phyloP scores from a whole-genome alignment of 2,113 vertebrate species.

The Garra rufa region DNA sequence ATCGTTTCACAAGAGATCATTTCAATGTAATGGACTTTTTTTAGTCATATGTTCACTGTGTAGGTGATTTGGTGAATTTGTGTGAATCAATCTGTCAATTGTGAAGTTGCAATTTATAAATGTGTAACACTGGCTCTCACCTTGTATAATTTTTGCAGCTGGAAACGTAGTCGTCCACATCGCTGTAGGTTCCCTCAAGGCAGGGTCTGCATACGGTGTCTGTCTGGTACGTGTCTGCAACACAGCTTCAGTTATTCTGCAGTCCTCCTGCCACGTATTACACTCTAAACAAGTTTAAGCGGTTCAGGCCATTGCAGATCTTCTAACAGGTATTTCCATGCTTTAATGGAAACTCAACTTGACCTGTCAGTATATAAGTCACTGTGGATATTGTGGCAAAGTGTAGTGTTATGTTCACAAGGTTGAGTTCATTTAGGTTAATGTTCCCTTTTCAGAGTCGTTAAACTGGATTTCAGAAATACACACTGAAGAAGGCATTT shows the following conservation, averaged over 20 bases:
- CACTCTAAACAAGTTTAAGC: not conserved
- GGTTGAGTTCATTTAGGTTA: not conserved
- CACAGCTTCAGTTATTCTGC: constrained; percentile 7
- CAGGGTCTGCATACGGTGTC: constrained; percentile 65
- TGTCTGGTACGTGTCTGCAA: constrained; percentile 55
- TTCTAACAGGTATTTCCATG: not conserved
- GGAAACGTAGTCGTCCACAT: constrained; percentile 59
- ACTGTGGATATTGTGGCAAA: constrained; percentile 5
- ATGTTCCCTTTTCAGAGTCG: not conserved
- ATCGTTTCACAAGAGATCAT: not conserved
- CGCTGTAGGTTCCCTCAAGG: constrained; percentile 62
- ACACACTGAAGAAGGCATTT: not conserved
- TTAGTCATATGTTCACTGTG: not conserved
- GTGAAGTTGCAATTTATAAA: not conserved
- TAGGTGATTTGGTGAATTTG: not conserved
- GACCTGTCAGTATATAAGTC: not conserved
- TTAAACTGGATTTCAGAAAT: not conserved
- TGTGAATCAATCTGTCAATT: not conserved
- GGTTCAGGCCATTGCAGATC: not conserved
- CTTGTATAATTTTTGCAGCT: constrained; percentile 65
- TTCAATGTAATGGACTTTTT: not conserved
- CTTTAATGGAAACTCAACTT: not conserved
- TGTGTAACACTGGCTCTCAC: constrained; percentile 50
- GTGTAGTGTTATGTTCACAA: not conserved
- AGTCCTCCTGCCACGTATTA: not conserved